Evolutionary conservation across 2,888 invertebrate genomes (phyloP), one percentile per base, ranked within the genome.

Genomic region (Eupithecia subumbrata): DNA sequence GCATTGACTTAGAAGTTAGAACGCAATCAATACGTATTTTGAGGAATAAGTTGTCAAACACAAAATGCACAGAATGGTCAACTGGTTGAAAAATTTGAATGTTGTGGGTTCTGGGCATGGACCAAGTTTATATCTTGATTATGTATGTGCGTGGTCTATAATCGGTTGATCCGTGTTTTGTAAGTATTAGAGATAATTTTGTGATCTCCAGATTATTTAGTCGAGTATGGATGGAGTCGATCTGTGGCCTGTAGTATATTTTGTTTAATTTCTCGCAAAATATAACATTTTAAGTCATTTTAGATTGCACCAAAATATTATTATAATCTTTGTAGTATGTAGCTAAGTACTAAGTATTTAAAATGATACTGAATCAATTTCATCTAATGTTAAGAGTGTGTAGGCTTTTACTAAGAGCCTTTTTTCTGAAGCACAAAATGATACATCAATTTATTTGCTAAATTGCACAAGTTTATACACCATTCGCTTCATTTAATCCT

Each of bases 141-240:
- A 45, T 70, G 63, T 34, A 40, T 18, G 60, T 71, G 16, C 12
- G 45, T 75, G 69, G 71, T 73, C 67, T 63, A 34, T 63, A 70
- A 45, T 69, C 74, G 67, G 70, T 74, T 69, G 52, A 64, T 56
- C 56, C 30, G 72, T 73, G 76, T 76, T 76, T 78, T 82, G 80
- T 84, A 79, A 86, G 85, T 89, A 88, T 89, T 93, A 93, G 90
- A 81, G 86, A 88, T 93, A 94, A 90, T 87, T 87, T 89, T 82
- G 90, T 94, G 94, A 94, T 94, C 94, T 94, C 94, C 92, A 88
- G 86, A 60, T 87, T 87, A 85, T 88, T 74, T 89, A 89, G 90
- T 90, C 87, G 89, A 86, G 69, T 84, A 84, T 88, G 86, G 88
- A 84, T 88, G 86, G 88, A 90, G 86, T 88, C 85, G 89, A 90